Evolutionary conservation across 2,888 invertebrate species (phyloP).

Genomic region (Morpho deidamia): DNA sequence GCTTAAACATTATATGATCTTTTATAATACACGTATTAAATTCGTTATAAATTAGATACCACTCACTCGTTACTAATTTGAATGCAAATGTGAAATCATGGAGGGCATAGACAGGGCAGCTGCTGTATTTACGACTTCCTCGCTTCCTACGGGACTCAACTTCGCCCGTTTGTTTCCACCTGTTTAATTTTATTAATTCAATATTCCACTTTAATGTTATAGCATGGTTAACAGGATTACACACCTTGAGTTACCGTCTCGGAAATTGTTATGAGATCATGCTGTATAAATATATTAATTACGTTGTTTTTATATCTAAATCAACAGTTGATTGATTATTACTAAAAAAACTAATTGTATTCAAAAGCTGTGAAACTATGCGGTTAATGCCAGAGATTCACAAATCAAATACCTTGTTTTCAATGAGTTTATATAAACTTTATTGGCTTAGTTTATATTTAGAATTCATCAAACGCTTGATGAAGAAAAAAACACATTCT

Average conservation of each 20-base stretch:
- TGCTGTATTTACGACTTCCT: constrained; percentile 70
- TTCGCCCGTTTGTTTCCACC: constrained; percentile 46
- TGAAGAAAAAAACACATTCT: too few relatives aligned
- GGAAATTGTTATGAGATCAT: too few relatives aligned
- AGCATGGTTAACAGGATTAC: constrained; percentile 41
- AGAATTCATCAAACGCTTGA: too few relatives aligned
- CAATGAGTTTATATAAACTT: too few relatives aligned
- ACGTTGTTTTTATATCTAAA: neutral
- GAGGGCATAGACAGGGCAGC: constrained; percentile 38
- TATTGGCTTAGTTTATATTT: too few relatives aligned
- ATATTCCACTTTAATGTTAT: constrained; percentile 48
- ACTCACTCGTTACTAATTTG: constrained; percentile 24
- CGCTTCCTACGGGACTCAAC: constrained; percentile 46
- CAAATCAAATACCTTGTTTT: too few relatives aligned
- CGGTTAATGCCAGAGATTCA: too few relatives aligned
- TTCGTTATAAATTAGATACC: constrained; percentile 5
- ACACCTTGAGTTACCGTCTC: constrained; percentile 20
- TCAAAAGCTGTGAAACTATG: too few relatives aligned
- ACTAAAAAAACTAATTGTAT: neutral
- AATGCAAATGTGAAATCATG: constrained; percentile 54
- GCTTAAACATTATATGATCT: too few relatives aligned
- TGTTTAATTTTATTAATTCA: constrained; percentile 66
- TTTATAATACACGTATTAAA: constrained; percentile 3
- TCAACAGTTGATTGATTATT: neutral
- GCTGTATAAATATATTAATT: too few relatives aligned